A percentile compares a stretch with the other conserved stretches of the same genome.
Evolutionary conservation across 1,140 invertebrate species (phyloP).

Genomic region (Drosophila bipectinata): DNA sequence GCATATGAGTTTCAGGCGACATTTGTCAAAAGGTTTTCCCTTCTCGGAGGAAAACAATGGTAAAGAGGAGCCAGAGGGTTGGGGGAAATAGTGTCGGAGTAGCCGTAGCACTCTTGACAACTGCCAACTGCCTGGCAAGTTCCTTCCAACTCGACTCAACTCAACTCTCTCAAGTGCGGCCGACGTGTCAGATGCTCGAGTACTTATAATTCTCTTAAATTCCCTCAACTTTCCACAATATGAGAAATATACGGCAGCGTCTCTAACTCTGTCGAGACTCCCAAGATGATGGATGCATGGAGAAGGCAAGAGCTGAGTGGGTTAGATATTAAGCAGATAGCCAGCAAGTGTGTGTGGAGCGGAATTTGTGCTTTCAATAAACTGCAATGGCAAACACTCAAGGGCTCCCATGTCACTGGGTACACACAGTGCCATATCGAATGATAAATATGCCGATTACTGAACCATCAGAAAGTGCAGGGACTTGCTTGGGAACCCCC

Average conservation of each 20-base stretch:
- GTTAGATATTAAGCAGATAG: conserved; percentile 6
- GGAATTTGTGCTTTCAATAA: conserved; percentile 1
- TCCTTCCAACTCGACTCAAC: conserved; percentile 28
- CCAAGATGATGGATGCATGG: conserved; percentile 15
- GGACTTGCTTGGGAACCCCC: too few relatives aligned
- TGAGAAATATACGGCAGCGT: background rate
- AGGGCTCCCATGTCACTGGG: background rate
- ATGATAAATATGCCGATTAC: too few relatives aligned
- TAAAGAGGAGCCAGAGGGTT: background rate
- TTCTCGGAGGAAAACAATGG: background rate
- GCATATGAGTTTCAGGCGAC: conserved; percentile 39
- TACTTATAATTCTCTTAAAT: conserved; percentile 53
- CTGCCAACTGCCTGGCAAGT: conserved; percentile 44
- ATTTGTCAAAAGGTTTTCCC: conserved; percentile 37
- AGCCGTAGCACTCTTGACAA: conserved; percentile 45
- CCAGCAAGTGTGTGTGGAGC: conserved; percentile 10
- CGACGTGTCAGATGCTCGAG: conserved; percentile 51
- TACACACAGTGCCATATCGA: background rate
- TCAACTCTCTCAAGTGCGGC: conserved; percentile 50
- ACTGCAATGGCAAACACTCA: background rate
- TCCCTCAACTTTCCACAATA: conserved; percentile 34
- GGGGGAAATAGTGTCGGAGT: conserved; percentile 15
- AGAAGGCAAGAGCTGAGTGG: conserved; percentile 9
- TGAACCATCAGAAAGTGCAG: too few relatives aligned
- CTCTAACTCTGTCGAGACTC: background rate